Percentiles rank a stretch among this genome's conserved stretches.
Conservation (phyloP, 2,797 vertebrate genomes). For the Neosalanx taihuensis region DNA sequence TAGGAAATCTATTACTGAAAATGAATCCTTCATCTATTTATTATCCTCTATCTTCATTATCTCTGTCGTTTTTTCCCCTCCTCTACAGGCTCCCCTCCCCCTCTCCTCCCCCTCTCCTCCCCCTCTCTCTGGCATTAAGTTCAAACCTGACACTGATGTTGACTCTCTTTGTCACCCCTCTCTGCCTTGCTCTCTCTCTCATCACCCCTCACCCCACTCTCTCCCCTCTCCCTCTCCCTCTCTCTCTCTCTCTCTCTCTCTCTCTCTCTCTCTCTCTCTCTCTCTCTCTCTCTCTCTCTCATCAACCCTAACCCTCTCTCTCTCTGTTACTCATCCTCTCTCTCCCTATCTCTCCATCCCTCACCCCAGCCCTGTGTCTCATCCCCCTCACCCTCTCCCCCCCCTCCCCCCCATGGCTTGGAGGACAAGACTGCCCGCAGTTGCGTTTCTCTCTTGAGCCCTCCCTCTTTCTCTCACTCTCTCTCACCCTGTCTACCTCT, state of each 20-base stretch:
- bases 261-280: conserved; percentile 44
- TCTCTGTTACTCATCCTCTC: conserved; percentile 22
- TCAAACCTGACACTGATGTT: conserved; percentile 84
- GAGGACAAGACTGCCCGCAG: conserved; percentile 77
- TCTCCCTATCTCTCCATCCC: conserved; percentile 21
- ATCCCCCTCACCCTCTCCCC: conserved; percentile 29
- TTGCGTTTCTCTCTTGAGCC: conserved; percentile 73
- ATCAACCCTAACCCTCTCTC: conserved; percentile 9
- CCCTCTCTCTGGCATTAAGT: conserved; percentile 78
- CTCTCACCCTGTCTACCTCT: conserved; percentile 49
- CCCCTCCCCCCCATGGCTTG: conserved; percentile 58
- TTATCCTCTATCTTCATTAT: conserved; percentile 69
- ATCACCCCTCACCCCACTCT: conserved; percentile 7
- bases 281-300: conserved; percentile 38
- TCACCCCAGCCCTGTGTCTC: conserved; percentile 12
- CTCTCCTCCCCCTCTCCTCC: conserved; percentile 58
- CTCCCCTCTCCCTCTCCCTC: conserved; percentile 32
- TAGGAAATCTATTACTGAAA: conserved; percentile 54
- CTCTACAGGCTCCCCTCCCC: conserved; percentile 41
- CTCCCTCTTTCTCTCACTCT: conserved; percentile 55
- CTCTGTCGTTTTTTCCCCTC: conserved; percentile 59
- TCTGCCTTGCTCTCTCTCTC: conserved; percentile 51
- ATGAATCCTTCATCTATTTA: conserved; percentile 59
- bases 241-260: conserved; percentile 32
- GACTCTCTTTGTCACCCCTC: conserved; percentile 80